Base-by-base conservation (phyloP, 37 sponge, comb jelly and placozoan species). In the Theonella swinhoei region DNA sequence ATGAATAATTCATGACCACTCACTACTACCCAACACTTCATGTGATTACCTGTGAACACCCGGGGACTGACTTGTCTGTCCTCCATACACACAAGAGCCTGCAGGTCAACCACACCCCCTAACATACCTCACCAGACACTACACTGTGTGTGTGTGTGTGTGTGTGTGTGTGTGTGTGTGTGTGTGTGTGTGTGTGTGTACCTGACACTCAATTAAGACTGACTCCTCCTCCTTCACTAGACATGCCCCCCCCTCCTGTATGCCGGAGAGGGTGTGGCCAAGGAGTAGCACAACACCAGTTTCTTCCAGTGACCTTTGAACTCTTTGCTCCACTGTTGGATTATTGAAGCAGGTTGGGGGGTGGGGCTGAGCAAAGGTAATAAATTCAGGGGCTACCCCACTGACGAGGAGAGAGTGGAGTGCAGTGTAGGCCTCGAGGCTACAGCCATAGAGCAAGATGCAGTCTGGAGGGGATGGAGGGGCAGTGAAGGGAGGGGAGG, bases 1-100 rank as follows among this genome's bases (percentile, higher is more conserved):
- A 40, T 41, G 63, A 32, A 60, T n/a, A 19, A 42, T 34, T 19
- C 19, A 62, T 58, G 24, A 4, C 9, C 11, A 71, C 8, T 35
- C 9, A 66, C 68, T n/a, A n/a, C n/a, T n/a, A n/a, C n/a, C n/a
- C n/a, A 11, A n/a, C 1, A 7, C 4, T 67, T 7, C 20, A 62
- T 4, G 40, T 37, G 20, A 72, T 23, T 20, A 88, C 94, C 94
- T 88, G 79, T 85, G 72, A 97, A 95, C 11, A 86, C 85, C n/a
- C 80, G 71, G 2, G 19, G n/a, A 74, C 89, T 84, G 26, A 97
- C 94, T 60, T 72, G 63, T 68, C 87, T 90, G 23, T 83, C 77
- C 34, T 90, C 80, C 40, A 91, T 33, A 47, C 80, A 90, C 3
- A 97, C 29, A 11, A 95, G 37, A 2, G 68, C 79, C 73, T 82